A percentile compares a stretch with the other conserved stretches of the same genome.
Conservation (phyloP, 2,888 invertebrate genomes). For the Lasioglossum morio region DNA sequence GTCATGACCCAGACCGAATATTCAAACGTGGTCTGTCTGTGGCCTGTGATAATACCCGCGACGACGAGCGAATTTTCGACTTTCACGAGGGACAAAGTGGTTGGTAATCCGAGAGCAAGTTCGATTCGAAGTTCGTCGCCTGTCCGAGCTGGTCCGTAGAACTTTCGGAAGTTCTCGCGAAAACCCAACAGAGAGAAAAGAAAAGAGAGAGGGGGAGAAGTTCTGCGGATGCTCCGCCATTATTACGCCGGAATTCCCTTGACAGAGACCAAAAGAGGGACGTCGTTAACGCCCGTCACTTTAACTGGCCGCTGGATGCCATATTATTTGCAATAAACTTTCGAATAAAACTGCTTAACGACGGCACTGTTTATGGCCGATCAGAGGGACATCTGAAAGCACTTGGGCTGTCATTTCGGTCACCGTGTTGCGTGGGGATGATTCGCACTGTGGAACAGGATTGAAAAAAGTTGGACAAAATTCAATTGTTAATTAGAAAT, state of each 20-base stretch:
- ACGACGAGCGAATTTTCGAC: not conserved
- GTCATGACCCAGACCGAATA: not conserved
- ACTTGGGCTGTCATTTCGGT: not conserved
- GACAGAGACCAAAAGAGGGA: not conserved
- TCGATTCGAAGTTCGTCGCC: constrained; percentile 21
- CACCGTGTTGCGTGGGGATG: not conserved
- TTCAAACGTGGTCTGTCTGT: not conserved
- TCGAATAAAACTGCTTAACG: not conserved
- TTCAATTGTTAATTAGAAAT: not conserved
- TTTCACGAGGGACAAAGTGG: not conserved
- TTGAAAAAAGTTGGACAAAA: not conserved
- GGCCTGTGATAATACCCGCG: not conserved
- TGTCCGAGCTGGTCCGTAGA: constrained; percentile 8
- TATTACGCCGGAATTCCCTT: constrained; percentile 18
- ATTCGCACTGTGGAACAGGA: not conserved
- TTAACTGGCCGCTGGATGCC: not conserved
- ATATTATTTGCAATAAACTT: not conserved
- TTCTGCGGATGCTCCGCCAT: constrained; percentile 5
- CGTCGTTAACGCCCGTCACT: constrained; percentile 12
- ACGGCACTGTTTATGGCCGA: not conserved
- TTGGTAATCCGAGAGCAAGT: not conserved
- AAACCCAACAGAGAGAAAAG: not conserved
- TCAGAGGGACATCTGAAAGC: not conserved
- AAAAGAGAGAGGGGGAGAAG: not conserved
- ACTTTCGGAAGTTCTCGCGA: constrained; percentile 4